These are phyloP conservation scores for Campopleginae sp. DNA, from an alignment of 2,888 invertebrate genomes.

Conservation along the genomic window DNA sequence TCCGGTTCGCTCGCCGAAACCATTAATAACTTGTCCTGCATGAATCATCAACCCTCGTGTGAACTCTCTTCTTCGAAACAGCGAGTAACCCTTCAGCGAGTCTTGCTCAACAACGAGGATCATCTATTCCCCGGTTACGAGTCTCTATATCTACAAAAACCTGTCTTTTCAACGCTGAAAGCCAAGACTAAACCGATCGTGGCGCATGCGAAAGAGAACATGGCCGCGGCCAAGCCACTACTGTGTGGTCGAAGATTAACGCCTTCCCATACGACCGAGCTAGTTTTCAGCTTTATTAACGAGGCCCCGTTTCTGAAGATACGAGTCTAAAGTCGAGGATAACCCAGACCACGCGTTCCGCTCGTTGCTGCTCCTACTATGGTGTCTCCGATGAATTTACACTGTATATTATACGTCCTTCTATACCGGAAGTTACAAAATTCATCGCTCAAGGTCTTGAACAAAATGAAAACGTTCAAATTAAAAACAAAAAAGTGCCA, in stretches of 20 bases:
- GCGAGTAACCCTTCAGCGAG: not conserved
- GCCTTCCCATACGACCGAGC: conserved; percentile 43
- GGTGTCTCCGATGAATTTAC: conserved; percentile 25
- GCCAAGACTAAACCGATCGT: conserved; percentile 12
- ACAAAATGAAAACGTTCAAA: not conserved
- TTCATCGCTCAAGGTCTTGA: not conserved
- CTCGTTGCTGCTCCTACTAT: conserved; percentile 50
- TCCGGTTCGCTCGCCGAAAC: conserved; percentile 7
- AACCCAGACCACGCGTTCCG: conserved; percentile 51
- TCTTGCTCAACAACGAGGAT: not conserved
- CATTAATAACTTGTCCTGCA: conserved; percentile 33
- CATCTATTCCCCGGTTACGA: not conserved
- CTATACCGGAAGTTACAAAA: not conserved
- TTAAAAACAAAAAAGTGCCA: not conserved
- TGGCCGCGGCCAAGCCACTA: conserved; percentile 30
- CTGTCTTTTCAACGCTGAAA: conserved; percentile 5
- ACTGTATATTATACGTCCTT: conserved; percentile 8
- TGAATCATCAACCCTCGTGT: conserved; percentile 19
- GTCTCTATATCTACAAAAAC: conserved; percentile 3
- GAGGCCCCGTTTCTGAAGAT: conserved; percentile 67
- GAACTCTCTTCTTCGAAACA: not conserved
- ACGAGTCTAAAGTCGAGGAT: conserved; percentile 45
- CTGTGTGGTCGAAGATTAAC: conserved; percentile 62
- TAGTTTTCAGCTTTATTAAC: conserved; percentile 64
- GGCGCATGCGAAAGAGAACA: conserved; percentile 2